Percentiles rank a stretch among this genome's conserved stretches.
These are phyloP conservation scores for Gallinago paraguaiae DNA, from an alignment of 2,113 vertebrate species.

Conservation along the genomic window DNA sequence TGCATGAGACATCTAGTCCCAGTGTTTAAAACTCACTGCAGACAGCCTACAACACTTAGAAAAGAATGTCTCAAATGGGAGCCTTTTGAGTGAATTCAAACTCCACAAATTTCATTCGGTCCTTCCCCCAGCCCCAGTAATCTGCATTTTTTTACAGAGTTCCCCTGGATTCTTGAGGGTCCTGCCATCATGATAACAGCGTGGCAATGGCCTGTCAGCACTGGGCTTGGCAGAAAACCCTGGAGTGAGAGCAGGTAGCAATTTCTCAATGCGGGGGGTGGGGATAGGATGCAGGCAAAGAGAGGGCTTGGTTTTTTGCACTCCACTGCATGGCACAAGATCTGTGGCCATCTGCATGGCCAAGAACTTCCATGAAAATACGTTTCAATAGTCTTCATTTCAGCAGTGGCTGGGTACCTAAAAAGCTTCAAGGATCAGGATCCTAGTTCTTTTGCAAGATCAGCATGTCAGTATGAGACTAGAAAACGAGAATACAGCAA, in stretches of 20 bases:
- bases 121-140: neutral
- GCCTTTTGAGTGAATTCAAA: neutral
- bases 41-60: neutral
- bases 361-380: neutral
- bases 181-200: neutral
- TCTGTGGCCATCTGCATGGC: no score
- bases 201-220: neutral
- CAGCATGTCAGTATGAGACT: neutral
- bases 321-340: neutral
- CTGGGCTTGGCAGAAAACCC: neutral
- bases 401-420: neutral
- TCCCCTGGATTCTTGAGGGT: neutral
- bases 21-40: neutral
- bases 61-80: neutral
- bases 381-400: neutral
- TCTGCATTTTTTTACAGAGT: neutral
- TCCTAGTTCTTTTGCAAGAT: neutral
- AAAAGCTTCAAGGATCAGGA: neutral
- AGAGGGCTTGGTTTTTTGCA: neutral
- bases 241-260: neutral
- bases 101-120: neutral
- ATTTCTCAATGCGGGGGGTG: rapidly evolving
- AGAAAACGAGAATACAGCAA: neutral
- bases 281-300: neutral
- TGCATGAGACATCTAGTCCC: neutral